Percentiles rank a stretch among this genome's conserved stretches.
Conservation (phyloP, 2,113 vertebrate species). For the Brevimyrus niger region DNA sequence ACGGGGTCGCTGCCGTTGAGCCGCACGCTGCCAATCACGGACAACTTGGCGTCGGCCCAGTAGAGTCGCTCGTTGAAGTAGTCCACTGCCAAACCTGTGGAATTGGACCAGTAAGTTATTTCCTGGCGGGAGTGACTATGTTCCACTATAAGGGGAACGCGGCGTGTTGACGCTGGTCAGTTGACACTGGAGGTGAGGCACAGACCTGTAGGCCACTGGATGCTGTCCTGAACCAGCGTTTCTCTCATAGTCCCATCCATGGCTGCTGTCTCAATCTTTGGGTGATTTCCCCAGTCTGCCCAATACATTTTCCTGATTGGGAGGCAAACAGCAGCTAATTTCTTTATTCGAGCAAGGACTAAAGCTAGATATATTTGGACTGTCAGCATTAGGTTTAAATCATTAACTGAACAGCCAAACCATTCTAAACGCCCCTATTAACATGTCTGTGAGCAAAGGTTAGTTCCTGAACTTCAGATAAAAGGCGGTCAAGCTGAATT, state of each 20-base stretch:
- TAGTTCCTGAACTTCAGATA: neutral
- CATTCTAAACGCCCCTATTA: neutral
- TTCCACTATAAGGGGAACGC: neutral
- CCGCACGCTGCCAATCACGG: conserved; percentile 86
- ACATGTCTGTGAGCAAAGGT: neutral
- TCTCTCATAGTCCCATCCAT: conserved; percentile 93
- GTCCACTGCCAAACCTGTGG: conserved; percentile 83
- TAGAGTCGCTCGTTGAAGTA: conserved; percentile 94
- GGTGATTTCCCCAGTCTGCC: conserved; percentile 98
- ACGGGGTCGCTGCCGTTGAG: conserved; percentile 86
- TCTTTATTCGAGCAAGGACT: neutral
- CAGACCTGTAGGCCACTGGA: conserved; percentile 92
- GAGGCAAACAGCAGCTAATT: neutral
- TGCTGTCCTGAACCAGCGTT: conserved; percentile 87
- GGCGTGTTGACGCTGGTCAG: neutral
- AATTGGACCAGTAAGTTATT: neutral
- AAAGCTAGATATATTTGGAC: neutral
- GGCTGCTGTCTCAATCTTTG: conserved; percentile 91
- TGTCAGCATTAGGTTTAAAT: neutral
- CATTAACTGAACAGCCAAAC: neutral
- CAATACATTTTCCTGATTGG: conserved; percentile 87
- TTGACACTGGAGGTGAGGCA: neutral
- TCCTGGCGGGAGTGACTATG: neutral
- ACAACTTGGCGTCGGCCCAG: conserved; percentile 93
- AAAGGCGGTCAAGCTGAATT: neutral